These are phyloP conservation scores for Oryzias woworae DNA, from an alignment of 2,113 vertebrate genomes.

Conservation along the genomic window DNA sequence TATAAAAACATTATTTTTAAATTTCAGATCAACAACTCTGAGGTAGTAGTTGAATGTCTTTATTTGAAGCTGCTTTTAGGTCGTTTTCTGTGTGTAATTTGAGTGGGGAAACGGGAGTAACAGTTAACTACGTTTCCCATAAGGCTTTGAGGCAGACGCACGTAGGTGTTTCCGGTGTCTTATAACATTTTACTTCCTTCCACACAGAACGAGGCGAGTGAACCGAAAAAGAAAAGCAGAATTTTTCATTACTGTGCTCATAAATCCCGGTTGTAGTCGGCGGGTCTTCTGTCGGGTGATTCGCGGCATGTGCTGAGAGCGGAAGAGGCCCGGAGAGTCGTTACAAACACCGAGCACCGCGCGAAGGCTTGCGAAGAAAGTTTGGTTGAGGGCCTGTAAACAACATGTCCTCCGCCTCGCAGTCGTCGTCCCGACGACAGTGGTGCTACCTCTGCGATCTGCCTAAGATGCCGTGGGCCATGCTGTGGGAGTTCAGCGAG, in stretches of 20 bases:
- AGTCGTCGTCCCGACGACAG: slow-evolving; percentile 87
- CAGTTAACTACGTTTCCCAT: slow-evolving; percentile 59
- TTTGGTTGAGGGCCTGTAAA: slow-evolving; percentile 76
- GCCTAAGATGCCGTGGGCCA: slow-evolving; percentile 93
- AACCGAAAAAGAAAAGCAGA: slow-evolving; percentile 66
- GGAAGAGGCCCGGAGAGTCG: slow-evolving; percentile 18
- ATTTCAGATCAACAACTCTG: no score
- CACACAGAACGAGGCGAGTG: slow-evolving; percentile 67
- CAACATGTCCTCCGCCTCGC: slow-evolving; percentile 83
- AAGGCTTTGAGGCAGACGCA: not conserved
- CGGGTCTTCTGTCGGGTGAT: slow-evolving; percentile 5
- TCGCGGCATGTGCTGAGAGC: slow-evolving; percentile 34
- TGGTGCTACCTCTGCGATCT: slow-evolving; percentile 93
- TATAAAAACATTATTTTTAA: no score
- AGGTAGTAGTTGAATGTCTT: no score
- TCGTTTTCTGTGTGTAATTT: no score
- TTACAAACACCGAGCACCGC: slow-evolving; percentile 34
- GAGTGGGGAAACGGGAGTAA: no score
- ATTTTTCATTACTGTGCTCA: slow-evolving; percentile 39
- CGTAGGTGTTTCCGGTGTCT: slow-evolving; percentile 77
- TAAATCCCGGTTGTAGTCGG: slow-evolving; percentile 2
- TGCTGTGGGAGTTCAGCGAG: slow-evolving; percentile 94
- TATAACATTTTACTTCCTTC: slow-evolving; percentile 75
- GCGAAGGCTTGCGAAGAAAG: slow-evolving; percentile 72
- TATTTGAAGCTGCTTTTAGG: no score